A percentile compares a stretch with the other conserved stretches of the same genome.
phyloP scores from a whole-genome alignment of 1,140 invertebrate genomes.

The Leucophenga varia region DNA sequence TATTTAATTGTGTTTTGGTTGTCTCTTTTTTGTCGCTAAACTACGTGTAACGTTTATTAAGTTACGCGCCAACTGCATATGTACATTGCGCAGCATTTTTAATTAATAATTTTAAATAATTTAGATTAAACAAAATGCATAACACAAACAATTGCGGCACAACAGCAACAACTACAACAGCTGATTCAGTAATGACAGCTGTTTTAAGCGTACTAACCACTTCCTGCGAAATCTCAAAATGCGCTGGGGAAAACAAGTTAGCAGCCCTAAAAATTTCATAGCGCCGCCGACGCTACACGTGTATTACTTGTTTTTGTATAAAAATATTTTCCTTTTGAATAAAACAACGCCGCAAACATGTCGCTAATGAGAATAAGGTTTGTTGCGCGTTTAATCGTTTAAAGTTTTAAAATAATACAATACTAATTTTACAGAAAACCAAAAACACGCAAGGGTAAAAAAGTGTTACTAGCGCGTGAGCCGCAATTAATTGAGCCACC shows the following conservation, averaged over 20 bases:
- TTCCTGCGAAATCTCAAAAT: too few species aligned
- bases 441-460: constrained; percentile 85
- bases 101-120: constrained; percentile 12
- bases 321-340: not conserved
- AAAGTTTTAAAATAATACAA: not conserved
- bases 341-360: constrained; percentile 25
- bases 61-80: constrained; percentile 16
- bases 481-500: constrained; percentile 87
- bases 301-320: constrained; percentile 14
- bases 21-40: constrained; percentile 9
- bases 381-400: not conserved
- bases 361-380: constrained; percentile 49
- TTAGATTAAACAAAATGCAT: constrained; percentile 4
- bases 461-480: constrained; percentile 75
- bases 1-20: constrained; percentile 1
- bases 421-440: constrained; percentile 65
- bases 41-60: constrained; percentile 9
- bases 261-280: not conserved
- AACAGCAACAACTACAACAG: constrained; percentile 6
- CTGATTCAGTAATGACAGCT: constrained; percentile 9
- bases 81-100: constrained; percentile 33
- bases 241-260: constrained; percentile 17
- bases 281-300: constrained; percentile 27
- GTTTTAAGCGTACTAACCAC: not conserved
- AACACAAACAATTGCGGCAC: constrained; percentile 14